phyloP scores from a whole-genome alignment of 1,140 invertebrate species.

The Bombus confusus region DNA sequence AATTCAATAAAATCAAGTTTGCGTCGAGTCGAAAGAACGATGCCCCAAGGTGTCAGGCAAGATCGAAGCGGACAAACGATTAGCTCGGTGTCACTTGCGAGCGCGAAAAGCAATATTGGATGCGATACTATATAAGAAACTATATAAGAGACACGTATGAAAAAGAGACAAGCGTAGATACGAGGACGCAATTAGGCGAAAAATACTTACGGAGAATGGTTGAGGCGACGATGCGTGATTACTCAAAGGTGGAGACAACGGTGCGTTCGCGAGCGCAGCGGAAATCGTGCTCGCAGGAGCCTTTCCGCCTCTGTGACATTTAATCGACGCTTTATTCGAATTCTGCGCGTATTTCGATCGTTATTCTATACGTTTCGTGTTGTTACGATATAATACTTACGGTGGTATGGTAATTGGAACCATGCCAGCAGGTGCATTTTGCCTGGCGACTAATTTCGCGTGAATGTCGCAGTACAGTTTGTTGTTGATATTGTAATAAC shows the following conservation, averaged over 20 bases:
- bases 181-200: not conserved
- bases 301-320: slow-evolving; percentile 83
- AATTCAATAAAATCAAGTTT: not conserved
- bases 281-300: slow-evolving; percentile 86
- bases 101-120: slow-evolving; percentile 38
- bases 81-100: not conserved
- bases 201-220: slow-evolving; percentile 79
- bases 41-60: not conserved
- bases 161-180: slow-evolving; percentile 6
- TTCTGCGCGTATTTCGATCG: not conserved
- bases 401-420: slow-evolving; percentile 91
- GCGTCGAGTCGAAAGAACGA: not conserved
- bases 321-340: not conserved
- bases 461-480: slow-evolving; percentile 98
- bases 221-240: slow-evolving; percentile 78
- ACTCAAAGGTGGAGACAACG: slow-evolving; percentile 82
- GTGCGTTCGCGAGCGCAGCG: slow-evolving; percentile 84
- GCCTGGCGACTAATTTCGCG: slow-evolving; percentile 93
- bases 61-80: slow-evolving; percentile 5
- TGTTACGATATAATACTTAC: slow-evolving; percentile 84
- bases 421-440: slow-evolving; percentile 89
- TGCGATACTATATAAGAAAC: slow-evolving; percentile 43
- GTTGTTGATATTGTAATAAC: slow-evolving; percentile 97
- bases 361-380: not conserved
- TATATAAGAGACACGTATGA: not conserved